Base-by-base conservation (phyloP, 1,140 invertebrate species). In the Melanaphis sacchari region DNA sequence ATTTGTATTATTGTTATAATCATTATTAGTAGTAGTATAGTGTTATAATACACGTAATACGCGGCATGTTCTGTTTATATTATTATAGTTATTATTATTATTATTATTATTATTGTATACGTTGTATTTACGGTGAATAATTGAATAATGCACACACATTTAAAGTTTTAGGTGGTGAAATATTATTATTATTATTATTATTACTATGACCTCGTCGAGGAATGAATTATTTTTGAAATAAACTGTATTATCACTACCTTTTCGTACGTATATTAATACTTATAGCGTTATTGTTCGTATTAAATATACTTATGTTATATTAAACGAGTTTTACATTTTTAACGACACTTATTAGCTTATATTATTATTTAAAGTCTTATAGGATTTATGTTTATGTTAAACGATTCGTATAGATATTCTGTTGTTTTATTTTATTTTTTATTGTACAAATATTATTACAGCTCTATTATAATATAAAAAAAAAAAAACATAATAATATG, bases 351-450 rank as follows among this genome's bases (percentile, higher is more conserved):
- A 76, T 88, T 88, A 88, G 41, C 85, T 88, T 88, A 88, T 88
- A 89, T 49, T 92, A 82, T 92, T 92, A 91, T 92, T 92, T 82
- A 82, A 82, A 49, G 82, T 24, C 18, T 76, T 92, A 92, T 49
- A 92, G 90, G 81, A 85, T 93, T 93, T 93, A 93, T 93, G 91
- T 93, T 92, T 93, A 93, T n/a, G 91, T 93, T 93, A 40, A 40
- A 54, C 38, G 18, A 85, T 85, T 93, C 52, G 40, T 49, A 84
- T 85, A 85, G 76, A 52, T 85, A 85, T 93, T 93, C 26, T 8
- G 91, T 93, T 93, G 22, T 93, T 85, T 85, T 93, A 85, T 93
- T 82, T 85, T 85, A 54, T 85, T 93, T 93, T 49, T 84, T 93
- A 91, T 49, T 46, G 76, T 93, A 84, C 46, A 93, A 52, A 54